A percentile compares a stretch with the other conserved stretches of the same genome.
Conservation (phyloP, 2,888 invertebrate genomes). For the Diabrotica balteata region DNA sequence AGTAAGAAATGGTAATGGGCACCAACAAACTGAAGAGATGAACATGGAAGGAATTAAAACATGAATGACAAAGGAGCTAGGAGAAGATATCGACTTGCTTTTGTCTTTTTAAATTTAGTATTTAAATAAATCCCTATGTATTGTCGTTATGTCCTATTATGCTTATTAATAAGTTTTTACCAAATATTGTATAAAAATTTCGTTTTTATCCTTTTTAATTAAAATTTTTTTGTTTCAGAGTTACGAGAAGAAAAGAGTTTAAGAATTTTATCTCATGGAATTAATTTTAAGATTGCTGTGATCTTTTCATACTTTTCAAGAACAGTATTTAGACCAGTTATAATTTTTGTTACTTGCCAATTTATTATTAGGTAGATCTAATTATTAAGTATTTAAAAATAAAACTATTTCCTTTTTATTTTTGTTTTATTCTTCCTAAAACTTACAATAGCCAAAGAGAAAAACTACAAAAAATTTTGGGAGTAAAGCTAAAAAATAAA, state of each 20-base stretch:
- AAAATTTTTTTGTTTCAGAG: slow-evolving; percentile 12
- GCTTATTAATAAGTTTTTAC: background rate
- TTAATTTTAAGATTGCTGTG: slow-evolving; percentile 21
- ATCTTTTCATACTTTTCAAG: slow-evolving; percentile 23
- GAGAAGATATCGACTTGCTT: no score
- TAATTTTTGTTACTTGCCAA: slow-evolving; percentile 20
- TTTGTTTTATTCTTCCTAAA: background rate
- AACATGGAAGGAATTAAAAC: no score
- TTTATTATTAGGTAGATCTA: slow-evolving; percentile 12
- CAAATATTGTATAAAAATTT: background rate
- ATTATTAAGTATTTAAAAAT: slow-evolving; percentile 10
- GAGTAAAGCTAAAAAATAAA: no score
- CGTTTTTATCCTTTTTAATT: background rate
- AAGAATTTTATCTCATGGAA: slow-evolving; percentile 1
- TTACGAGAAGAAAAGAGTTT: slow-evolving; percentile 20
- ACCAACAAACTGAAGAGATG: no score
- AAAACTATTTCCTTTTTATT: slow-evolving; percentile 17
- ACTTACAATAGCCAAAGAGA: no score
- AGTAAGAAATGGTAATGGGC: no score
- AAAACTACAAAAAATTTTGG: no score
- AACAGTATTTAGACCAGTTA: slow-evolving; percentile 22
- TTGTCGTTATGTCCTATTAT: no score
- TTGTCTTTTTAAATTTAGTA: no score
- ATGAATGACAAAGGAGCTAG: no score
- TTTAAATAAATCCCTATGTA: no score